Conservation (phyloP, 2,888 invertebrate species). For the Cephus pygmeus region DNA sequence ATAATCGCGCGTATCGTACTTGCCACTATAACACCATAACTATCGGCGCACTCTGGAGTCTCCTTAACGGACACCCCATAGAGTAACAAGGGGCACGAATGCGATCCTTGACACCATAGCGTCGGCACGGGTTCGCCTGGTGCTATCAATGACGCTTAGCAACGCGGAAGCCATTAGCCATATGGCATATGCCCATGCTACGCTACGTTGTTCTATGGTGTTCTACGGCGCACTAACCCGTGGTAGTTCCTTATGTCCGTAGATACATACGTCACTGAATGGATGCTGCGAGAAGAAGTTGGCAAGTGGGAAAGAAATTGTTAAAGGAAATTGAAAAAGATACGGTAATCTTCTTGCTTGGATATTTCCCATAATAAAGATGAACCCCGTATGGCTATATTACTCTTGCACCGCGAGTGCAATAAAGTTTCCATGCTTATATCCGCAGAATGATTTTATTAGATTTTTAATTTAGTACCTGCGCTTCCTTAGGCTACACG, state of each 20-base stretch:
- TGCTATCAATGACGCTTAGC: constrained; percentile 55
- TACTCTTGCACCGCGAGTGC: not conserved
- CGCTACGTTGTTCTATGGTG: constrained; percentile 10
- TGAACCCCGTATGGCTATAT: not conserved
- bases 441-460: not conserved
- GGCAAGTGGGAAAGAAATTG: not conserved
- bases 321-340: not conserved
- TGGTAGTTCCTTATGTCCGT: constrained; percentile 25
- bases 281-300: not conserved
- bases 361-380: not conserved
- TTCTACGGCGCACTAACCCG: constrained; percentile 9
- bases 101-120: constrained; percentile 32
- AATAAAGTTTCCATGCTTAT: not conserved
- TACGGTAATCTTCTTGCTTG: not conserved
- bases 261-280: constrained; percentile 4
- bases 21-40: constrained; percentile 31
- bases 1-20: not conserved
- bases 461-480: not conserved
- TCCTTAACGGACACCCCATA: constrained; percentile 18
- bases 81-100: constrained; percentile 46
- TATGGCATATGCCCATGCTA: constrained; percentile 53
- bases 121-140: constrained; percentile 34
- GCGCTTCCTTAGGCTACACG: too few species aligned
- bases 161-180: constrained; percentile 63
- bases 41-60: constrained; percentile 19